A percentile compares a stretch with the other conserved stretches of the same genome.
Conservation (phyloP, 2,797 vertebrate species). For the Clarias fuscus region DNA sequence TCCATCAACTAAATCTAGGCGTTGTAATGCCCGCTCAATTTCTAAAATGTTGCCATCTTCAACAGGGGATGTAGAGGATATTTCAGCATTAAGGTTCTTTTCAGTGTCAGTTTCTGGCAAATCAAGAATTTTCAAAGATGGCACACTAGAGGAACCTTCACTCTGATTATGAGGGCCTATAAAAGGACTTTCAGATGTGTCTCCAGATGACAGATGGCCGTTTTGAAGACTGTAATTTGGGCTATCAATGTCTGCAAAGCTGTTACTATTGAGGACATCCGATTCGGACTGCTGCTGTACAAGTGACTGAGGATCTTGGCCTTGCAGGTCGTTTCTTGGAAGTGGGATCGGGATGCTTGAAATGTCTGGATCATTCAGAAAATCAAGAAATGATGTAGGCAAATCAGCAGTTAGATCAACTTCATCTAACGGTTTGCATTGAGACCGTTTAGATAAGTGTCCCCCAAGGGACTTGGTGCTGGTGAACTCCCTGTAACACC, state of each 20-base stretch:
- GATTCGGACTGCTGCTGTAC: constrained; percentile 71
- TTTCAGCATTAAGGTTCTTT: constrained; percentile 43
- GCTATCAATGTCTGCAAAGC: constrained; percentile 70
- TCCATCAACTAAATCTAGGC: constrained; percentile 83
- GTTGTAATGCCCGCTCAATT: constrained; percentile 89
- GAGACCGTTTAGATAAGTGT: constrained; percentile 94
- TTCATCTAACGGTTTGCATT: constrained; percentile 93
- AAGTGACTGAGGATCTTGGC: constrained; percentile 61
- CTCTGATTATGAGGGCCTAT: constrained; percentile 59
- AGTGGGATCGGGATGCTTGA: constrained; percentile 69
- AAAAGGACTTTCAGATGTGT: constrained; percentile 70
- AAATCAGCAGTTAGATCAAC: constrained; percentile 89
- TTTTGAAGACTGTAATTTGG: constrained; percentile 74
- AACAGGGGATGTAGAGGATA: constrained; percentile 65
- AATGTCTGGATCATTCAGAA: constrained; percentile 92
- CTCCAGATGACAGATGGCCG: constrained; percentile 74
- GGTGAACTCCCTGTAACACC: constrained; percentile 96
- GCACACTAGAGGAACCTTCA: constrained; percentile 29
- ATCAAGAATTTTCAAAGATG: constrained; percentile 26
- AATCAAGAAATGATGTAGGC: constrained; percentile 90
- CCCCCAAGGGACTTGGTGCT: constrained; percentile 97
- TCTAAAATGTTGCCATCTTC: constrained; percentile 86
- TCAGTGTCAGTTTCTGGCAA: constrained; percentile 30
- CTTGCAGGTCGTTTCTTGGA: constrained; percentile 22
- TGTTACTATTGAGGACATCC: constrained; percentile 69